Percentiles rank a stretch among this genome's conserved stretches.
These are phyloP conservation scores for Corvus cornix DNA, from an alignment of 2,113 vertebrate genomes.

Conservation along the genomic window DNA sequence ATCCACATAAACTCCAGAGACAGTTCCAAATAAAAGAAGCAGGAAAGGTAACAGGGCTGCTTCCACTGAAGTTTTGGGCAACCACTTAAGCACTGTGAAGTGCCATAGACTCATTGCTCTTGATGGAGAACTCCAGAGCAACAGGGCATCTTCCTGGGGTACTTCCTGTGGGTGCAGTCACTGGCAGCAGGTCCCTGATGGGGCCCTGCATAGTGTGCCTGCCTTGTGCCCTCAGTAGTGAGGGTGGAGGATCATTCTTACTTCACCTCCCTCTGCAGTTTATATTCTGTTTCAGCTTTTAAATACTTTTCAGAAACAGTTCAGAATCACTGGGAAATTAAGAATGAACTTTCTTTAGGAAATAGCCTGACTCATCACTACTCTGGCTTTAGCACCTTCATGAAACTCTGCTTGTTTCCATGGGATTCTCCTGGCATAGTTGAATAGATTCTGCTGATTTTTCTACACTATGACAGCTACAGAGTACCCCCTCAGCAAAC, in stretches of 20 bases:
- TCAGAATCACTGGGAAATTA: background rate
- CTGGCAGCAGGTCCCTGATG: background rate
- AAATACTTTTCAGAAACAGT: background rate
- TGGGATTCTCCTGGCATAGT: background rate
- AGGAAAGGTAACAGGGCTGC: background rate
- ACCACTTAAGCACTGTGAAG: background rate
- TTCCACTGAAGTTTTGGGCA: background rate
- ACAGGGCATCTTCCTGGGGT: too few relatives aligned
- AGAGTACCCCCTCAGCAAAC: background rate
- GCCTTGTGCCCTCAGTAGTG: background rate
- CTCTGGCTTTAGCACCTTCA: background rate
- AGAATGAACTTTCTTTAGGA: background rate
- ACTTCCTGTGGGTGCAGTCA: accelerated
- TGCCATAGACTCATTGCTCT: background rate
- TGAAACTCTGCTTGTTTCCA: background rate
- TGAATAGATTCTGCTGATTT: background rate
- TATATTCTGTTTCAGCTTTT: background rate
- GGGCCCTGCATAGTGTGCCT: background rate
- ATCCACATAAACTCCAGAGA: background rate
- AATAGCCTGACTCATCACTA: background rate
- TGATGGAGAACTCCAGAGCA: background rate
- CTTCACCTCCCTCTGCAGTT: background rate
- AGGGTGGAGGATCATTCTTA: background rate
- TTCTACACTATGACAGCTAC: background rate
- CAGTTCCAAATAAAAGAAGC: background rate